Base-by-base conservation (phyloP, 2,113 vertebrate genomes). In the Kryptolebias marmoratus region DNA sequence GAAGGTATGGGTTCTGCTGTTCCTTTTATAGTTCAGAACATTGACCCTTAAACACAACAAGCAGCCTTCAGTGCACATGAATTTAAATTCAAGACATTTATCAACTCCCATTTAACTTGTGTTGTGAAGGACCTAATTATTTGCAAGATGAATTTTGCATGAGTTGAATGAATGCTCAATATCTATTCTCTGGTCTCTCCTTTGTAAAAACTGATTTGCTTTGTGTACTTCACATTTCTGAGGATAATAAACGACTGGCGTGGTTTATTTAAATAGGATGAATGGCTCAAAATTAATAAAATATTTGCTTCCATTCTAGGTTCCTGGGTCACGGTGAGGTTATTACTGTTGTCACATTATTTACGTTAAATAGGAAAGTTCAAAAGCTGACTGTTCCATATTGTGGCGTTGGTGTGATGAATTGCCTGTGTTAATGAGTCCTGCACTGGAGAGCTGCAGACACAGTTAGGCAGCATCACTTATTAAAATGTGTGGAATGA, bases 391-490 rank as follows among this genome's bases (percentile, higher is more conserved):
- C 70, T 71, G 45, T 69, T 74, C 56, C 60, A 74, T 72, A 80
- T 66, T 64, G 53, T 65, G 28, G 36, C 11, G 27, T 59, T 77
- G 61, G 73, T 66, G 63, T 84, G 80, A 78, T 73, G 76, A 83
- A 87, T 80, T 75, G 79, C 48, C 62, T 16, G 32, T 56, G 77
- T 81, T 83, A 84, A 84, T 87, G 77, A 83, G 31, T 64, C 60
- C 27, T 68, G n/a, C 42, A 55, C 54, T 76, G 39, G 8, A 76
- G 58, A 57, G 49, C 87, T 74, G 62, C 16, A 45, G 74, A 53
- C 72, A 45, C 49, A 63, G 39, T 68, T 27, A 71, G 71, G 57
- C 47, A 47, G 60, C 54, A 14, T 78, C 50, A 22, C 2, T 79
- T 75, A 85, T 75, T 77, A 68, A 75, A 79, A 82, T 68, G 11